Evolutionary conservation across 2,797 vertebrate genomes (phyloP), one percentile per base, ranked within the genome.

Genomic region (Champsocephalus esox): DNA sequence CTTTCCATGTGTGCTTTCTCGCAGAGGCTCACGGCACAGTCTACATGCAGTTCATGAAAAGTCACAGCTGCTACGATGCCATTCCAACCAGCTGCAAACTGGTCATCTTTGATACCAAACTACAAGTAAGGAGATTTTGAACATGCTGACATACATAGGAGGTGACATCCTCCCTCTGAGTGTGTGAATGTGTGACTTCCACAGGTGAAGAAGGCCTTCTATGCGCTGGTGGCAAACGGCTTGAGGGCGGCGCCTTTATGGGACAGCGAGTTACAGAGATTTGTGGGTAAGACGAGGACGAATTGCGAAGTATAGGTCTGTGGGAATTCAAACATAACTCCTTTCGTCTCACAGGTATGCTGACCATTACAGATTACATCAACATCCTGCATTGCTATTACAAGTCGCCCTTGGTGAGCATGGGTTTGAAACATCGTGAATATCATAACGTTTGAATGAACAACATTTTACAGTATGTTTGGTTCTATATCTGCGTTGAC

Each of bases 321-420:
- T 46, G 11, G 60, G 3, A 0, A n/a, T 62, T 8, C 11, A 4
- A 63, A 38, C 17, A 7, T 24, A 19, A 58, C 48, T 56, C 1
- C 0, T 21, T 73, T 46, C 81, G 28, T 77, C 46, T n/a, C 10
- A 0, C 90, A 99, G 98, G 98, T 17, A 99, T 99, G 98, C 95
- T 99, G 90, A 99, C 98, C n/a, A 99, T 99, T 86, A 99, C 98
- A 0, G 98, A 99, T 87, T 99, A 99, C 93, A 99, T 99, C 94
- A 95, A 98, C 89, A 98, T 99, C 86, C 95, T 99, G 24, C 98
- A 99, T 66, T 96, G 96, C 58, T 99, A 98, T 89, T 99, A 99
- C 91, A 96, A 92, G 57, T 98, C 97, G 0, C 98, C 98, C 0
- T 51, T 99, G 97, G 98, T 99, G 91, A 92, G 92, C 28, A 73